Conservation (phyloP, 1,140 invertebrate species). For the Drosophila orena region DNA sequence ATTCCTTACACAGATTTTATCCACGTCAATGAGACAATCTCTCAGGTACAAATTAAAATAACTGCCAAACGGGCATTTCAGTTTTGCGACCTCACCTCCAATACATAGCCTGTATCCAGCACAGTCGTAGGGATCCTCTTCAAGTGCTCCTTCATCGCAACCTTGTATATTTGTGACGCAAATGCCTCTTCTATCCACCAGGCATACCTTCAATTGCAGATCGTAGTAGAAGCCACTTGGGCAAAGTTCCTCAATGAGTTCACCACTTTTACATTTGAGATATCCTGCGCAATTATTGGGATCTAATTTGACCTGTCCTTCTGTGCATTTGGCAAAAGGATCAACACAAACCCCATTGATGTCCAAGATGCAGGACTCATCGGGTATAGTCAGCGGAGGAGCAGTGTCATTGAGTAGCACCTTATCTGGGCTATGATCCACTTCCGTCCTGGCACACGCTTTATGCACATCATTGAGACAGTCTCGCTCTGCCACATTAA, state of each 20-base stretch:
- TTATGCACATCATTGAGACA: slow-evolving; percentile 32
- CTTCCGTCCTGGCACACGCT: slow-evolving; percentile 7
- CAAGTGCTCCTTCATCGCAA: slow-evolving; percentile 1
- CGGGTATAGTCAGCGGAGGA: neutral
- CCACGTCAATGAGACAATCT: slow-evolving; percentile 35
- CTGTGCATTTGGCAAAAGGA: slow-evolving; percentile 6
- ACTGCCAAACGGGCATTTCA: slow-evolving; percentile 13
- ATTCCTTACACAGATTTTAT: slow-evolving; percentile 13
- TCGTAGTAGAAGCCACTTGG: slow-evolving; percentile 21
- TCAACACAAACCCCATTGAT: neutral
- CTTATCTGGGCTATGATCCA: neutral
- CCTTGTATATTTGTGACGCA: slow-evolving; percentile 10
- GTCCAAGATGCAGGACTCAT: neutral
- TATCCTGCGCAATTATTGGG: slow-evolving; percentile 46
- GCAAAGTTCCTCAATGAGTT: slow-evolving; percentile 9
- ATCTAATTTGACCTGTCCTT: slow-evolving; percentile 22
- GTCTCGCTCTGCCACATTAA: slow-evolving; percentile 9
- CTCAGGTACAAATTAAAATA: slow-evolving; percentile 27
- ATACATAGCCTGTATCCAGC: slow-evolving; percentile 27
- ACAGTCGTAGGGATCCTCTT: slow-evolving; percentile 28
- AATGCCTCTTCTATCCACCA: slow-evolving; percentile 22
- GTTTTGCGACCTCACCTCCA: neutral
- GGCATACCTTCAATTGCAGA: neutral
- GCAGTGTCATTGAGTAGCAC: neutral
- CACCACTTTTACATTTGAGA: slow-evolving; percentile 22